Conservation (phyloP, 2,797 vertebrate species). For the Mycteria americana region DNA sequence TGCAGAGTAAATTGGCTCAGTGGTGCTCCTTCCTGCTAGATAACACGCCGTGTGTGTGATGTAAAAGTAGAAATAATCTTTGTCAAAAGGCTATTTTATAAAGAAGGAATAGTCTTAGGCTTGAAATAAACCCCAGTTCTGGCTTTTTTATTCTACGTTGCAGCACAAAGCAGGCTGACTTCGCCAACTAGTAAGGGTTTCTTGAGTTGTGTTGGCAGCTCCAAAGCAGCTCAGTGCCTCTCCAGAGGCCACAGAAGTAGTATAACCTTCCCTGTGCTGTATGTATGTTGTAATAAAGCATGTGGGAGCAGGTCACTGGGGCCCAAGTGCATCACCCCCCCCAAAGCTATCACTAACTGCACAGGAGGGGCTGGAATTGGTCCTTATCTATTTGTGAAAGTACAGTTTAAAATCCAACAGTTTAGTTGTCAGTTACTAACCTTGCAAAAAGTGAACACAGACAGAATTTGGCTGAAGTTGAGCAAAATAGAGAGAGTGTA, state of each 20-base stretch:
- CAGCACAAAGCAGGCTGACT: neutral
- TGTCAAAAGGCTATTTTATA: neutral
- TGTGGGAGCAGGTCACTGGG: neutral
- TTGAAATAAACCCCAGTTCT: neutral
- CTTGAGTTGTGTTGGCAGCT: neutral
- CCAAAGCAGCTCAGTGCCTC: neutral
- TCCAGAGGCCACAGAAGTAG: neutral
- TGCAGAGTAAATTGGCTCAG: neutral
- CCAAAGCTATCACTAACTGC: fast-evolving
- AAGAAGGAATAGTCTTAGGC: neutral
- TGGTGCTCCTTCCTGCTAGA: neutral
- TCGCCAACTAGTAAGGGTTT: neutral
- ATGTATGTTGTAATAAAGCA: neutral
- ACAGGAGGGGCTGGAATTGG: neutral
- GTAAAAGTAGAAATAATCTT: neutral
- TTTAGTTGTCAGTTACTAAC: neutral
- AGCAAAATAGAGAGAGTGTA: neutral
- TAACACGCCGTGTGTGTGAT: neutral
- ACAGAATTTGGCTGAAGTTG: neutral
- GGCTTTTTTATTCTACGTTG: neutral
- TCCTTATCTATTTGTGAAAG: neutral
- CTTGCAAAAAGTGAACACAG: neutral
- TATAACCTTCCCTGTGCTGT: neutral
- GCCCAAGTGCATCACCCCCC: neutral
- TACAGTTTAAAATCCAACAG: neutral